These are phyloP conservation scores for Tinamus major DNA, from an alignment of 2,797 vertebrate species.

Conservation along the genomic window DNA sequence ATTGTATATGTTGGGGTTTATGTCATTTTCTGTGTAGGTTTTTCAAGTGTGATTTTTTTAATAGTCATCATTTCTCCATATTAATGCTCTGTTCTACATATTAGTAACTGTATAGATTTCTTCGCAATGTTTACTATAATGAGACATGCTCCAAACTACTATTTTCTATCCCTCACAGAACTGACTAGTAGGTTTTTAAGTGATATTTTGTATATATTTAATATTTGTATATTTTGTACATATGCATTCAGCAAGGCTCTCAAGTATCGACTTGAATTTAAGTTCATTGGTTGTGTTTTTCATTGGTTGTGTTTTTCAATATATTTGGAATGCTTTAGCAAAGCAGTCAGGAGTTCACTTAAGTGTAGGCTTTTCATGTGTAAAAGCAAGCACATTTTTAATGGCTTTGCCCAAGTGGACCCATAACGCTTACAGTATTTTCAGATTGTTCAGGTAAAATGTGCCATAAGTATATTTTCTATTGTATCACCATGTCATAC, in stretches of 20 bases:
- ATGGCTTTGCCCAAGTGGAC: background rate
- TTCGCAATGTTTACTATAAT: constrained; percentile 2
- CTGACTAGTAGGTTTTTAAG: background rate
- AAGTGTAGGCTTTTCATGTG: background rate
- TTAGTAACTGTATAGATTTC: constrained; percentile 7
- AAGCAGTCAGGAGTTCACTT: background rate
- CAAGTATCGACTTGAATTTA: background rate
- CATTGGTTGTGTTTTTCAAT: background rate
- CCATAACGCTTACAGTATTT: background rate
- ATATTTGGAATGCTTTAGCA: background rate
- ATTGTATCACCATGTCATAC: background rate
- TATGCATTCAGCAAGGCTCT: background rate
- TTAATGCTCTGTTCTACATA: background rate
- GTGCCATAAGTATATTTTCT: background rate
- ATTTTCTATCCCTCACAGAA: background rate
- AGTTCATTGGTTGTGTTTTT: background rate
- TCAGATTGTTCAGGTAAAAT: background rate
- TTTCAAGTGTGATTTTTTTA: background rate
- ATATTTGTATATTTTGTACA: background rate
- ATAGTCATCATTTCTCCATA: background rate
- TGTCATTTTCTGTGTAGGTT: background rate
- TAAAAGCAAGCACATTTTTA: background rate
- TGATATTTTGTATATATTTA: background rate
- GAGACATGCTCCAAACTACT: background rate
- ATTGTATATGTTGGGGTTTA: background rate